These are phyloP conservation scores for Spinibarbus caldwelli DNA, from an alignment of 2,797 vertebrate species.

Conservation along the genomic window DNA sequence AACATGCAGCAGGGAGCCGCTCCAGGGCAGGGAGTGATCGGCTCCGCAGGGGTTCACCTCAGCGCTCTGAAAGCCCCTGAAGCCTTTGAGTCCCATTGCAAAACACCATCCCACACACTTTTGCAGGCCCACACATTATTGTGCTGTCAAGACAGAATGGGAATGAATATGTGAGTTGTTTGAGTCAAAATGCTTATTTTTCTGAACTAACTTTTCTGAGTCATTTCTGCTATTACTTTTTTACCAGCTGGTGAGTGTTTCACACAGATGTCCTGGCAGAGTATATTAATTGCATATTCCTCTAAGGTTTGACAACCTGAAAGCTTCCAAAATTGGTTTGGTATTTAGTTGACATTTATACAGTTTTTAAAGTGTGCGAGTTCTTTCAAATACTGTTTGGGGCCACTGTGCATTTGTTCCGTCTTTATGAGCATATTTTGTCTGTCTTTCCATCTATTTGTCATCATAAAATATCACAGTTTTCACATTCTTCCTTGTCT, in stretches of 20 bases:
- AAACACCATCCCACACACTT: slow-evolving; percentile 28
- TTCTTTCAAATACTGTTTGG: neutral
- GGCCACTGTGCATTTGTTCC: neutral
- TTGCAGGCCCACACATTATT: slow-evolving; percentile 8
- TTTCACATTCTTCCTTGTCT: neutral
- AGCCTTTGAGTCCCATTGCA: slow-evolving; percentile 29
- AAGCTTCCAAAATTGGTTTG: neutral
- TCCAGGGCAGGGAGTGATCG: slow-evolving; percentile 38
- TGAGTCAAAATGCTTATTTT: neutral
- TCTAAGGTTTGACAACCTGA: neutral
- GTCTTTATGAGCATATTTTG: neutral
- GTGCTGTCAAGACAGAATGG: slow-evolving; percentile 22
- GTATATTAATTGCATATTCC: neutral
- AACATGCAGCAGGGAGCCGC: slow-evolving; percentile 15
- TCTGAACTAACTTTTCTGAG: neutral
- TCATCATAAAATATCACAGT: neutral
- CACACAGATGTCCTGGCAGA: neutral
- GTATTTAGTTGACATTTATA: neutral
- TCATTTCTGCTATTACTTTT: neutral
- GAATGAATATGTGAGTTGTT: neutral
- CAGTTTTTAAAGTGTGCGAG: neutral
- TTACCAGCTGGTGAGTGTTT: neutral
- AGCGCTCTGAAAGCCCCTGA: slow-evolving; percentile 4
- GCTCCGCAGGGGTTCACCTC: slow-evolving; percentile 19
- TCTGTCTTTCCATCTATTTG: neutral